Evolutionary conservation across 1,140 invertebrate species (phyloP), one percentile per base, ranked within the genome.

Genomic region (Calycopis cecrops): DNA sequence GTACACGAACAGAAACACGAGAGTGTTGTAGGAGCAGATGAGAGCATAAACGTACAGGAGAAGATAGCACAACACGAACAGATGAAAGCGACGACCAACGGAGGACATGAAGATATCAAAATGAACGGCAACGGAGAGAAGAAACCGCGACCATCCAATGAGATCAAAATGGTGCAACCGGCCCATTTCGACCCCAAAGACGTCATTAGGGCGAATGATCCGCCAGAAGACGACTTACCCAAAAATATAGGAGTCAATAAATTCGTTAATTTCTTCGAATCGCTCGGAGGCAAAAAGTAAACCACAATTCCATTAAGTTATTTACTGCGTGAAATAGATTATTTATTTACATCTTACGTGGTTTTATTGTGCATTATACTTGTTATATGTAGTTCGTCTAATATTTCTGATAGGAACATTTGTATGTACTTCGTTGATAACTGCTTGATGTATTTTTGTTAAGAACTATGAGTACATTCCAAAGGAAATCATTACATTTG

Each of bases 201-300:
- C n/a, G 79, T 87, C 0, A 85, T 87, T 11, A 70, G 84, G 35
- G 84, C 84, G 0, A 87, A 87, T 38, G 84, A 87, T 48, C 84
- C 84, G 0, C 84, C 82, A 0, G 82, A 85, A 62, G 82, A 87
- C 44, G 84, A 87, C 63, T 53, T 87, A 16, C 84, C 84, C n/a
- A 87, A 87, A 40, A 87, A 87, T 14, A 87, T 87, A 57, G 84
- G 84, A 4, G 82, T 87, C 3, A 87, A 87, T 51, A 87, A 87
- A 56, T 85, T 85, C 48, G 82, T 87, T 0, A 87, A 84, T 58
- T 87, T 87, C 70, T 87, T 87, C 44, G 84, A 87, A 59, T 83
- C 80, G 8, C 76, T 87, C 14, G 82, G 82, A 9, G 82, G 71
- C n/a, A 87, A 85, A 42, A 87, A 87, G 78, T 85, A 37, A 54